Percentiles rank a stretch among this genome's conserved stretches.
These are phyloP conservation scores for Pseudanteris insignis DNA, from an alignment of 2,888 invertebrate species.

Conservation along the genomic window DNA sequence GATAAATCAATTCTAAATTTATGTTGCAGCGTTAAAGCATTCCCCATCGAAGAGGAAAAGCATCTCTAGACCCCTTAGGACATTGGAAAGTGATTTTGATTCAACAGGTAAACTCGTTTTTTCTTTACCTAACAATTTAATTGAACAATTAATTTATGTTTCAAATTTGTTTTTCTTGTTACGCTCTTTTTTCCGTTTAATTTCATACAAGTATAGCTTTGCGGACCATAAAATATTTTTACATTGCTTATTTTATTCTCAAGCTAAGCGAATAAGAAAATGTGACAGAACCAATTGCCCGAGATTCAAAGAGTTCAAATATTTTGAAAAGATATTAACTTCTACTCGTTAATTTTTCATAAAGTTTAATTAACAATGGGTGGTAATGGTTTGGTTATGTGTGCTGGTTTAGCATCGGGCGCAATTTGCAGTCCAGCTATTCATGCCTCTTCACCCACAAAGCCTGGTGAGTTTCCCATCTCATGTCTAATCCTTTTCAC, in stretches of 20 bases:
- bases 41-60: conserved; percentile 34
- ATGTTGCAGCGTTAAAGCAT: conserved; percentile 35
- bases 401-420: conserved; percentile 64
- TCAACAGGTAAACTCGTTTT: conserved; percentile 17
- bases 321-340: background rate
- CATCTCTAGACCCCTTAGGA: conserved; percentile 25
- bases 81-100: conserved; percentile 30
- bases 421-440: conserved; percentile 63
- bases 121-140: background rate
- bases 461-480: conserved; percentile 63
- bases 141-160: background rate
- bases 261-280: conserved; percentile 25
- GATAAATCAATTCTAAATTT: too few relatives aligned
- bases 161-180: conserved; percentile 3
- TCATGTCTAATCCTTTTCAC: conserved; percentile 46
- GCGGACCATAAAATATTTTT: conserved; percentile 16
- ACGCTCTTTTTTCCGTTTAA: conserved; percentile 1
- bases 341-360: too few relatives aligned
- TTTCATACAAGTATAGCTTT: conserved; percentile 15
- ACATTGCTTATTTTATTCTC: conserved; percentile 32
- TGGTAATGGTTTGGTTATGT: conserved; percentile 62
- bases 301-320: conserved; percentile 2
- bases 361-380: conserved; percentile 23
- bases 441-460: conserved; percentile 65
- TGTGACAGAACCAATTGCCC: conserved; percentile 23